Evolutionary conservation across 2,113 vertebrate species (phyloP).

Genomic region (Orthonyx spaldingii): DNA sequence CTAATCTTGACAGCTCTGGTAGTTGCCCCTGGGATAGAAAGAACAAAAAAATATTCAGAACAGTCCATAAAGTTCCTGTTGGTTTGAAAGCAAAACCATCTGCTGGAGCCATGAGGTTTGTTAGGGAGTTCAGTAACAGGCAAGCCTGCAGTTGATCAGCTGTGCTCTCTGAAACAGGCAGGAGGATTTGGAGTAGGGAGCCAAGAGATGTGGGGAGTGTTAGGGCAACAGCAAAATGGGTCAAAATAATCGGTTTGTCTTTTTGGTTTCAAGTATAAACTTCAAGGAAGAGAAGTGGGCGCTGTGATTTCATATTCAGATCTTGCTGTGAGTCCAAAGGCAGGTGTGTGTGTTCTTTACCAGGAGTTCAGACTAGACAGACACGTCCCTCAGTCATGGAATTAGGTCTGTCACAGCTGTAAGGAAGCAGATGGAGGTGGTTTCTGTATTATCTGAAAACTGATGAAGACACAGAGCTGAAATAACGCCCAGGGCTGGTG

Average conservation of each 20-base stretch:
- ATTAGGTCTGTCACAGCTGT: background rate
- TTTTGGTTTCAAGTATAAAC: background rate
- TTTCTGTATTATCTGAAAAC: background rate
- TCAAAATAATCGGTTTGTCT: background rate
- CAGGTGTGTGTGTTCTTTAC: background rate
- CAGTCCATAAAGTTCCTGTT: conserved; percentile 23
- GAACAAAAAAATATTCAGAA: background rate
- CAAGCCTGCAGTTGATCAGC: conserved; percentile 38
- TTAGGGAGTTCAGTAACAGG: background rate
- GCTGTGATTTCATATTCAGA: background rate
- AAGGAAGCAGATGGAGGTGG: background rate
- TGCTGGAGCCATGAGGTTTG: conserved; percentile 31
- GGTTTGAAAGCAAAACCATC: conserved; percentile 58
- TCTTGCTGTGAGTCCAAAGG: background rate
- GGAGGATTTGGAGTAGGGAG: background rate
- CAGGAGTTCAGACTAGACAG: no score
- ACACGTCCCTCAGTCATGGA: background rate
- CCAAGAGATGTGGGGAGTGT: background rate
- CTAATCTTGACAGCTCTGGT: background rate
- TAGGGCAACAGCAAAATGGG: background rate
- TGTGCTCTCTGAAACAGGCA: conserved; percentile 24
- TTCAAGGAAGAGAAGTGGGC: background rate
- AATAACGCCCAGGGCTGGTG: fast-evolving
- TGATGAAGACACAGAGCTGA: background rate
- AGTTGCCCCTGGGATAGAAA: background rate